Evolutionary conservation across 2,113 vertebrate genomes (phyloP), one percentile per base, ranked within the genome.

Genomic region (Dermatemys mawii): DNA sequence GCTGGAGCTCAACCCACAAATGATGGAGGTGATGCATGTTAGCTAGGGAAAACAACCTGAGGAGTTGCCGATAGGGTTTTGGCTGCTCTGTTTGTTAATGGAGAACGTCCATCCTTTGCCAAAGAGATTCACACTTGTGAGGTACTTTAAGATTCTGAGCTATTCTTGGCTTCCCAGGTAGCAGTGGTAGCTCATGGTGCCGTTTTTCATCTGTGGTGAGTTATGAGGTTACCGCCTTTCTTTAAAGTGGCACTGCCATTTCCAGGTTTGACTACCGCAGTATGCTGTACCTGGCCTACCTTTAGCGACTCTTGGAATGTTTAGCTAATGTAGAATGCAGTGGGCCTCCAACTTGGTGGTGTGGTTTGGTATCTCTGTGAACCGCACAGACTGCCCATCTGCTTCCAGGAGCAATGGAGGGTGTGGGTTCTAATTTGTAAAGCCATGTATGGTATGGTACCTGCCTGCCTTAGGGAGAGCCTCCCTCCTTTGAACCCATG

Each of bases 401-500:
- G 41, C 81, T 38, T 2, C 60, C 24, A 7, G 46, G n/a, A 83
- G 24, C 13, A 78, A 44, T 78, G 3, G 2, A 0, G 35, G 55
- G 19, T 38, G 55, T 7, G 82, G 78, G 17, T 27, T 0, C 0
- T 8, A 51, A 2, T 51, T 0, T 0, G 0, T 10, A 57, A 12
- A 6, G 4, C 6, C 6, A 12, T 1, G 5, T 6, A 1, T 29
- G 90, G 14, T 32, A 57, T 22, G 10, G 78, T 78, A 73, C 46
- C 67, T 90, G 55, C n/a, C n/a, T 2, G 6, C 50, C 1, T 1
- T 76, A 21, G 54, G 70, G 48, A 5, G n/a, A 21, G 16, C 50
- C 26, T 57, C 51, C 4, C 1, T 53, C 73, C 60, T 12, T 1
- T 5, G 32, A 2, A 0, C 8, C 46, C 85, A 2, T 10, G 22